A percentile compares a stretch with the other conserved stretches of the same genome.
phyloP scores from a whole-genome alignment of 2,113 vertebrate species.

The Sus scrofa region T2T-Sscrofa CM000824.6:28736001-28736500 shows the following conservation, averaged over 20 bases:
- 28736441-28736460: rapidly evolving
- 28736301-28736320: background rate
- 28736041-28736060: background rate
- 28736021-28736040: background rate
- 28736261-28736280: conserved; percentile 42
- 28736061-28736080: background rate
- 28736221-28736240: background rate
- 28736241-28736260: conserved; percentile 21
- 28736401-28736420: background rate
- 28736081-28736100: conserved; percentile 22
- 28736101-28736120: background rate
- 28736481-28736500: rapidly evolving
- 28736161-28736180: background rate
- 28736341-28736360: background rate
- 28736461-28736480: background rate
- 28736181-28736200: background rate
- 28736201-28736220: background rate
- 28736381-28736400: background rate
- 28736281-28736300: conserved; percentile 15
- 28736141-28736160: background rate
- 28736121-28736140: conserved; percentile 6
- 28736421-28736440: background rate
- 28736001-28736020: background rate
- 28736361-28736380: background rate
- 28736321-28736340: background rate